Conservation (phyloP, 2,888 invertebrate species). For the Tromatobia lineatoria region DNA sequence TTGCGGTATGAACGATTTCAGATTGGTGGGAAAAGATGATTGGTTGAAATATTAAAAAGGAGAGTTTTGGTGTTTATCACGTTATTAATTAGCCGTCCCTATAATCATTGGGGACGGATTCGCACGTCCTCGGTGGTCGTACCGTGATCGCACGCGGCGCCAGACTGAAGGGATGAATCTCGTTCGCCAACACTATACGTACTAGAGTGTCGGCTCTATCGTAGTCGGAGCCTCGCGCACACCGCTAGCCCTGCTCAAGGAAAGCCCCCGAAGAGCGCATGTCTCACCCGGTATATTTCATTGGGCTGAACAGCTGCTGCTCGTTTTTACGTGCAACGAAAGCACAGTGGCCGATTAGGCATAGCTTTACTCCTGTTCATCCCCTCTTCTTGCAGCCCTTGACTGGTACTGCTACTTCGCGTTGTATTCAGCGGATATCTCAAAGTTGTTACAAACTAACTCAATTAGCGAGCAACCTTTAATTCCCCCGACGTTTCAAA, state of each 20-base stretch:
- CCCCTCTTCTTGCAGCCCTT: constrained; percentile 12
- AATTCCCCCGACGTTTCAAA: constrained; percentile 16
- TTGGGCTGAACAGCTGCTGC: constrained; percentile 56
- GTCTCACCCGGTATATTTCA: constrained; percentile 67
- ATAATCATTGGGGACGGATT: constrained; percentile 26
- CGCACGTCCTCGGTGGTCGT: constrained; percentile 69
- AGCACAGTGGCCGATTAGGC: constrained; percentile 53
- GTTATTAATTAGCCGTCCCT: background rate
- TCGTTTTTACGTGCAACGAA: constrained; percentile 55
- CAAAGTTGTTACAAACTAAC: constrained; percentile 53
- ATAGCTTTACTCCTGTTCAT: constrained; percentile 30
- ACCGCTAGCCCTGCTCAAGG: constrained; percentile 48
- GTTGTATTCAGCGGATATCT: constrained; percentile 51
- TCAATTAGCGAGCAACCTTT: constrained; percentile 60
- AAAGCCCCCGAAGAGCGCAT: constrained; percentile 58
- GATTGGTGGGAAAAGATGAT: background rate
- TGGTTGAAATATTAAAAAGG: constrained; percentile 5
- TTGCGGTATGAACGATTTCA: background rate
- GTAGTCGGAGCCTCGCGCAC: constrained; percentile 48
- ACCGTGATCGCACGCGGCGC: constrained; percentile 82
- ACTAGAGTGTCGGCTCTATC: constrained; percentile 37
- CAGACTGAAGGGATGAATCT: constrained; percentile 81
- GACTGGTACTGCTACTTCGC: constrained; percentile 17
- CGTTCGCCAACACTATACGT: constrained; percentile 65
- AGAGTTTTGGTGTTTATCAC: constrained; percentile 9